Conservation (phyloP, 1,140 invertebrate species). For the Hyles vespertilio region DNA sequence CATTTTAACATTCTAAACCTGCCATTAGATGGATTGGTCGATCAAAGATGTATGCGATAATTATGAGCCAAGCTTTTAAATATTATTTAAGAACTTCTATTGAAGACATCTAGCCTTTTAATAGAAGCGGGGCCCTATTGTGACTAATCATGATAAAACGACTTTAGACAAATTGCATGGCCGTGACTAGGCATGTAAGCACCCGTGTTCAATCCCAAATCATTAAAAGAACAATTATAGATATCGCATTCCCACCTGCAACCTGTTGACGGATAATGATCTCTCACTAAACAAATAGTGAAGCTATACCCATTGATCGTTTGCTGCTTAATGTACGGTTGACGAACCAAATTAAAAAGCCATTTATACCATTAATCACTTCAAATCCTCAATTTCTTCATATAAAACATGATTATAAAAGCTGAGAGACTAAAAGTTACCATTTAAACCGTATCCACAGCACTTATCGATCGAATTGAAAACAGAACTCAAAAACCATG, state of each 20-base stretch:
- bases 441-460: background rate
- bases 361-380: constrained; percentile 7
- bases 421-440: background rate
- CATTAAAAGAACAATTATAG: constrained; percentile 75
- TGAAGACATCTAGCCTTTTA: constrained; percentile 59
- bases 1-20: background rate
- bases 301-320: constrained; percentile 33
- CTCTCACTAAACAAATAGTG: constrained; percentile 68
- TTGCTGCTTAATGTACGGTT: constrained; percentile 23
- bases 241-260: constrained; percentile 72
- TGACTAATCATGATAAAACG: constrained; percentile 75
- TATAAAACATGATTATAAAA: no score
- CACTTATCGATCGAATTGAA: constrained; percentile 26
- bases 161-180: constrained; percentile 73
- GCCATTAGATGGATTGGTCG: no score
- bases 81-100: constrained; percentile 33
- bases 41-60: no score
- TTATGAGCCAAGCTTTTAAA: constrained; percentile 44
- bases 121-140: constrained; percentile 66
- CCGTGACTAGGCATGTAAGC: constrained; percentile 69
- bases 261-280: constrained; percentile 70
- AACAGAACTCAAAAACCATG: constrained; percentile 23
- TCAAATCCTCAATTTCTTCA: no score
- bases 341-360: constrained; percentile 28
- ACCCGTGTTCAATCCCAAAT: constrained; percentile 61